Base-by-base conservation (phyloP, 2,797 vertebrate species). In the Myotis pilosus region DNA sequence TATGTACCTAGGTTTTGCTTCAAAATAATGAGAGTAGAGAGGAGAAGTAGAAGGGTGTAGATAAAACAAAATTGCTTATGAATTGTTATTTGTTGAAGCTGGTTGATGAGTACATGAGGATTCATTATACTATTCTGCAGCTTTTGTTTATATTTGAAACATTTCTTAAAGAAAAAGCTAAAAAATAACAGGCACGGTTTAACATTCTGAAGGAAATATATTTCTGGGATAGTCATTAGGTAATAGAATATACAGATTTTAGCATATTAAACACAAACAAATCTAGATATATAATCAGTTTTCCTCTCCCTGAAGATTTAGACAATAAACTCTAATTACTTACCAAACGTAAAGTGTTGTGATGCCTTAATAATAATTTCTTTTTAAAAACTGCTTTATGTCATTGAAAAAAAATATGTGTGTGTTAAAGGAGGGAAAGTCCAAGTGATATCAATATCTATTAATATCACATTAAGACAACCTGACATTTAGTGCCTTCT, bases 91-190 rank as follows among this genome's bases (percentile, higher is more conserved):
- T 89, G 8, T 72, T 60, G 62, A 90, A 57, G 55, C 6, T 72
- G 2, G 53, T 76, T 60, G 23, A 41, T 78, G 44, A 41, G 7
- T 60, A 41, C 49, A 17, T 78, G 28, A 78, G 41, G n/a, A 76
- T 41, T 83, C n/a, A 41, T 49, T 86, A 41, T 72, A 38, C 22
- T 90, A 71, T 41, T 86, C 19, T 72, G 16, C n/a, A 72, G 22
- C 36, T 87, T 87, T 71, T 47, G 22, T 78, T 91, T 82, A 47
- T 68, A 38, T 96, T 82, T 94, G 28, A 82, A 89, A 53, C 86
- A 76, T 44, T 81, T 84, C 2, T 92, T 92, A 33, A 86, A 74
- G 23, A 25, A 79, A 92, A 80, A 41, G 17, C 57, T 92, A 44
- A 92, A 78, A 68, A 68, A 74, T 68, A 79, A 33, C 22, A 71